A percentile compares a stretch with the other conserved stretches of the same genome.
These are phyloP conservation scores for Tychaedon coryphoeus DNA, from an alignment of 2,113 vertebrate species.

Conservation along the genomic window DNA sequence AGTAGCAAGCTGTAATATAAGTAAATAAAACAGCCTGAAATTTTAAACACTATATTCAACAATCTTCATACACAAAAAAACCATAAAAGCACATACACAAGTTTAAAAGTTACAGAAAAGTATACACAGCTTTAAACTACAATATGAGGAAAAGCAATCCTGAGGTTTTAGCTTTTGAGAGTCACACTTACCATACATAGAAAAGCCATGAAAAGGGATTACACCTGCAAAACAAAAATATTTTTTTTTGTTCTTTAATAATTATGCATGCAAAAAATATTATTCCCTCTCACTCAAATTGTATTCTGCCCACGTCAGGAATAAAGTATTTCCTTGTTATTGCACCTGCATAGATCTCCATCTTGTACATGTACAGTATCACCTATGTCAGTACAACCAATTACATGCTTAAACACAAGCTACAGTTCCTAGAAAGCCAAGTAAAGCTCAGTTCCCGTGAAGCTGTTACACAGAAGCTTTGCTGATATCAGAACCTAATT, in stretches of 20 bases:
- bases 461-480: not conserved
- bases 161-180: not conserved
- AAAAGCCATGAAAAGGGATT: constrained; percentile 97
- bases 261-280: not conserved
- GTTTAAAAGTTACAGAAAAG: not conserved
- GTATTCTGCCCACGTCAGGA: not conserved
- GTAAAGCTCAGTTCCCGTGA: not conserved
- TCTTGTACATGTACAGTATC: not conserved
- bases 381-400: not conserved
- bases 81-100: not conserved
- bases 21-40: not conserved
- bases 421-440: not conserved
- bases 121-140: not conserved
- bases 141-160: not conserved
- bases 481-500: constrained; percentile 6
- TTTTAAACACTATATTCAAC: not conserved
- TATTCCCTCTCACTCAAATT: not conserved
- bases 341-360: not conserved
- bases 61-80: not conserved
- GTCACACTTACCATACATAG: constrained; percentile 94
- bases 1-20: not conserved
- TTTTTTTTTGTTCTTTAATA: not conserved
- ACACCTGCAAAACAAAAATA: constrained; percentile 82
- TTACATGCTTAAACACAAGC: not conserved
- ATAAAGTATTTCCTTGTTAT: not conserved